Base-by-base conservation (phyloP, 2,797 vertebrate genomes). In the Ceryle rudis region DNA sequence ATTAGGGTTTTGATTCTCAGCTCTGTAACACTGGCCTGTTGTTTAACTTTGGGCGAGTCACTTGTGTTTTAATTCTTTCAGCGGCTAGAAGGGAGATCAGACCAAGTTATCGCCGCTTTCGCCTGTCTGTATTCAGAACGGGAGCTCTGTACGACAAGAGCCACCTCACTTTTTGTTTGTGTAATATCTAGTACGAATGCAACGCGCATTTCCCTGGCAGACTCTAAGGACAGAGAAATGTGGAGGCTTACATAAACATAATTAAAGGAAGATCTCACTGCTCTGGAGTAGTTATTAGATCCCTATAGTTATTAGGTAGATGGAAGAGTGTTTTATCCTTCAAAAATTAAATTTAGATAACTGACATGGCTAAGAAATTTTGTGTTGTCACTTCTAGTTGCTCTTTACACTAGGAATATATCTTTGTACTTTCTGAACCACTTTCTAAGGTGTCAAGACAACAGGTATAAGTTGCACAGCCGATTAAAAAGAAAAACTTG, bases 1-100 rank as follows among this genome's bases (percentile, higher is more conserved):
- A 96, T 96, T 84, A 96, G 85, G 81, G 92, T 22, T 80, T 82
- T 80, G 95, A 94, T 96, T 94, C 95, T 87, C 83, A 70, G 90
- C 83, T 87, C 78, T 29, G 14, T 66, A 92, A 95, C 95, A 95
- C 92, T 77, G 86, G 93, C 41, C 81, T 67, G 81, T 94, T 96
- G 92, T 95, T 81, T 83, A 92, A 94, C 95, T 95, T 41, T 51
- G 7, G 84, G 95, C 84, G 81, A 94, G 64, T 37, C 0, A 0
- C 61, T 92, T 29, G 47, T 60, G 85, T 73, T 95, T 95, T 83
- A 94, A 95, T 88, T 94, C 90, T 82, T 75, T 79, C 39, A 52
- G 20, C 64, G 20, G 95, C 67, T 71, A 61, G 90, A 90, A 89
- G 41, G 70, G 61, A 89, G 74, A 95, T 89, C 74, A 80, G 74